phyloP scores from a whole-genome alignment of 2,888 invertebrate species.

The Steinernema hermaphroditum region DNA sequence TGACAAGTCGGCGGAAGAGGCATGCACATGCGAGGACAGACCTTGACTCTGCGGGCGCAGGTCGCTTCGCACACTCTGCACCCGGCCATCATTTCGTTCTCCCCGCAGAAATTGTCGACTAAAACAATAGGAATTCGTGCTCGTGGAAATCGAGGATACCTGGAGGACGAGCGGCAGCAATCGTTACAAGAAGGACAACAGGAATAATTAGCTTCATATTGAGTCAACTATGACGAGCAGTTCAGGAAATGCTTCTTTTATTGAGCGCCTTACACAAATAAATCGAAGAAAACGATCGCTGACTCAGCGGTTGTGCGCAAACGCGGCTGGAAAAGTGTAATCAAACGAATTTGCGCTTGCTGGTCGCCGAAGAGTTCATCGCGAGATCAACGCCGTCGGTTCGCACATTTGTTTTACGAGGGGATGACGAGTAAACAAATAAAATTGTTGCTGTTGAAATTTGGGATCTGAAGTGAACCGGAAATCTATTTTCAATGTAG shows the following conservation, averaged over 20 bases:
- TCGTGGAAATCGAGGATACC: background rate
- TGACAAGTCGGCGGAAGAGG: background rate
- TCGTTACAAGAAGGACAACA: background rate
- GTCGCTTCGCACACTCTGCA: background rate
- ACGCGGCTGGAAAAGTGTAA: background rate
- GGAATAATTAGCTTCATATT: background rate
- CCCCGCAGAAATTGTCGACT: no score
- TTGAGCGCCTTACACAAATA: no score
- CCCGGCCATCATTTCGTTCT: background rate
- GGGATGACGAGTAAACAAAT: background rate
- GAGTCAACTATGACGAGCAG: no score
- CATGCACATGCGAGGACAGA: background rate
- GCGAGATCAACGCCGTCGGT: background rate
- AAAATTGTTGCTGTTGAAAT: background rate
- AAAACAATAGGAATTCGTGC: no score
- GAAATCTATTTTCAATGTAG: no score
- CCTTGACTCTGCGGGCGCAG: background rate
- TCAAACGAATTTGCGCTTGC: background rate
- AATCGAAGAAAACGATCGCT: background rate
- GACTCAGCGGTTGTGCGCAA: background rate
- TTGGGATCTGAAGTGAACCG: no score
- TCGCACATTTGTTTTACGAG: background rate
- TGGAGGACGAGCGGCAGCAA: background rate
- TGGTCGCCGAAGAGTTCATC: background rate
- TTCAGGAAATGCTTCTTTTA: no score